phyloP scores from a whole-genome alignment of 2,888 invertebrate genomes.

The Amiota communis region DNA sequence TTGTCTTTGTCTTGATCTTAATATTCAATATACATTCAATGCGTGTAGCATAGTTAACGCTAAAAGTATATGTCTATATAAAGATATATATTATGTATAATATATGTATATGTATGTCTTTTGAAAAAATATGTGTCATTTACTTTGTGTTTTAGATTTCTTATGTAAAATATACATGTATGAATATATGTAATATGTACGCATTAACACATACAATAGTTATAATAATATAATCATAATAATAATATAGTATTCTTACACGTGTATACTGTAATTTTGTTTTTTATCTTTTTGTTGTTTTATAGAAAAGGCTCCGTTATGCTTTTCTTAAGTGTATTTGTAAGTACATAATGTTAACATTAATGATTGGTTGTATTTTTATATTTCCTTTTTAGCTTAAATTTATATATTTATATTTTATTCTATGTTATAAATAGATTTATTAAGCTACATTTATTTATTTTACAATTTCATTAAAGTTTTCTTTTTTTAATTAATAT shows the following conservation, averaged over 20 bases:
- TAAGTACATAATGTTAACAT: slow-evolving; percentile 34
- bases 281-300: slow-evolving; percentile 9
- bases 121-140: slow-evolving; percentile 62
- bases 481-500: too few relatives aligned
- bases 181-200: too few relatives aligned
- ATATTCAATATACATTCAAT: not conserved
- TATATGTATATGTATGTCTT: slow-evolving; percentile 41
- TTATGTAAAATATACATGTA: slow-evolving; percentile 56
- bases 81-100: slow-evolving; percentile 28
- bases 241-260: slow-evolving; percentile 29
- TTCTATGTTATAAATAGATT: not conserved
- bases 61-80: slow-evolving; percentile 24
- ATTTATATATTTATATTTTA: slow-evolving; percentile 38
- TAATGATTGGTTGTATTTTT: slow-evolving; percentile 33
- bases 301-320: slow-evolving; percentile 4
- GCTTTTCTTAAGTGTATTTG: slow-evolving; percentile 2
- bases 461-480: slow-evolving; percentile 34
- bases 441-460: slow-evolving; percentile 38
- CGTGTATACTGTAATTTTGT: slow-evolving; percentile 52
- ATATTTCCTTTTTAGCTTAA: slow-evolving; percentile 22
- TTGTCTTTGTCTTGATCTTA: slow-evolving; percentile 13
- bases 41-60: slow-evolving; percentile 15
- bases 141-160: slow-evolving; percentile 39
- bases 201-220: too few relatives aligned
- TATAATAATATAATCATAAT: too few relatives aligned